These are phyloP conservation scores for Platalea minor DNA, from an alignment of 2,797 vertebrate species.

Conservation along the genomic window DNA sequence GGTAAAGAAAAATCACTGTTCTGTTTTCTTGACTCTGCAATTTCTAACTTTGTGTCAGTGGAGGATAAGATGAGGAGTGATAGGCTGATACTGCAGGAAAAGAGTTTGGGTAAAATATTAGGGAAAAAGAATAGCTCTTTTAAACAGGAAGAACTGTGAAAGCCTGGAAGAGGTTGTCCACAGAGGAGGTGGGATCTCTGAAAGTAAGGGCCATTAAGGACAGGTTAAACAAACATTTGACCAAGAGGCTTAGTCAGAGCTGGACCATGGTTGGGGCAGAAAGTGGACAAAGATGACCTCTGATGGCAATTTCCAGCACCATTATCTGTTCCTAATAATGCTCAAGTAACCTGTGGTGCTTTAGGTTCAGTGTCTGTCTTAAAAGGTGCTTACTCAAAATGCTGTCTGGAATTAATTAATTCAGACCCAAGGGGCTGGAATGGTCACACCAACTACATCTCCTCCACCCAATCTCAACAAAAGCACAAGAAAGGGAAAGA, in stretches of 20 bases:
- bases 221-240: not conserved
- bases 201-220: not conserved
- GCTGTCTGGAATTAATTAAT: not conserved
- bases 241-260: not conserved
- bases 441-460: not conserved
- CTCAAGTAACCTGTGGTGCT: not conserved
- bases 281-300: not conserved
- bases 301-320: not conserved
- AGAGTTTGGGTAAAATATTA: not conserved
- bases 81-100: not conserved
- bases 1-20: not conserved
- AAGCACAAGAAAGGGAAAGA: not conserved
- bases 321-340: not conserved
- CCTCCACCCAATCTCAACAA: not conserved
- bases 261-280: not conserved
- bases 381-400: not conserved
- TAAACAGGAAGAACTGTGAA: not conserved
- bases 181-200: not conserved
- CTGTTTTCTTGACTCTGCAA: not conserved
- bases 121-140: not conserved
- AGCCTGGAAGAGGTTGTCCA: not conserved
- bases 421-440: not conserved
- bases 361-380: not conserved
- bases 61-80: not conserved
- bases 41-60: not conserved